phyloP scores from a whole-genome alignment of 2,888 invertebrate species.

The Phyllotreta cruciferae region DNA sequence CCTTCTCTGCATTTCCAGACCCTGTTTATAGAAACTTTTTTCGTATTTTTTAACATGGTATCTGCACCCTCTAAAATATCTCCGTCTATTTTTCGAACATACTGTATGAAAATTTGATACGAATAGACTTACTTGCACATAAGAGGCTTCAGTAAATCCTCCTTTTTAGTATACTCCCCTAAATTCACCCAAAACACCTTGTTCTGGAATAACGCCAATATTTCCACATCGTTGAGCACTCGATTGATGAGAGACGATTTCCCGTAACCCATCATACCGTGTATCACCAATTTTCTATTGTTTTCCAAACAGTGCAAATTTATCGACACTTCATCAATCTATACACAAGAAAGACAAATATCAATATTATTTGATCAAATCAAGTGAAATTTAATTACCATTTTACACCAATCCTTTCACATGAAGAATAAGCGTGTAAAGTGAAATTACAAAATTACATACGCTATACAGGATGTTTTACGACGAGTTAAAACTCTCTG shows the following conservation, averaged over 20 bases:
- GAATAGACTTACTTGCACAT: constrained; percentile 48
- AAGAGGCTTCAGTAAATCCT: constrained; percentile 42
- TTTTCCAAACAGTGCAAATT: constrained; percentile 35
- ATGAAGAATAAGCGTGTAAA: no score
- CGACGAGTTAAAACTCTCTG: no score
- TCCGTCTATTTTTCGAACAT: no score
- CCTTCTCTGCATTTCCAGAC: no score
- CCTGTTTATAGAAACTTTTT: no score
- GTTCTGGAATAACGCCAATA: constrained; percentile 64
- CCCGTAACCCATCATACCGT: constrained; percentile 80
- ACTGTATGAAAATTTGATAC: not conserved
- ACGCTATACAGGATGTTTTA: no score
- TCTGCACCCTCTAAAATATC: no score
- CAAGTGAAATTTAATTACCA: not conserved
- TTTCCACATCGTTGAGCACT: constrained; percentile 63
- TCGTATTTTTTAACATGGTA: no score
- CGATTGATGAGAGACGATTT: constrained; percentile 73
- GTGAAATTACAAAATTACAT: no score
- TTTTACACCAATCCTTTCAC: not conserved
- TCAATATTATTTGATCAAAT: no score
- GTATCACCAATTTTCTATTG: constrained; percentile 64
- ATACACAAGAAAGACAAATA: constrained; percentile 15
- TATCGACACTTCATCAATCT: constrained; percentile 38
- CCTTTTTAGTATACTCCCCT: constrained; percentile 56
- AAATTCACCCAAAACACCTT: constrained; percentile 67